Percentiles rank a stretch among this genome's conserved stretches.
phyloP scores from a whole-genome alignment of 2,888 invertebrate genomes.

The Eugnorisma glareosa region DNA sequence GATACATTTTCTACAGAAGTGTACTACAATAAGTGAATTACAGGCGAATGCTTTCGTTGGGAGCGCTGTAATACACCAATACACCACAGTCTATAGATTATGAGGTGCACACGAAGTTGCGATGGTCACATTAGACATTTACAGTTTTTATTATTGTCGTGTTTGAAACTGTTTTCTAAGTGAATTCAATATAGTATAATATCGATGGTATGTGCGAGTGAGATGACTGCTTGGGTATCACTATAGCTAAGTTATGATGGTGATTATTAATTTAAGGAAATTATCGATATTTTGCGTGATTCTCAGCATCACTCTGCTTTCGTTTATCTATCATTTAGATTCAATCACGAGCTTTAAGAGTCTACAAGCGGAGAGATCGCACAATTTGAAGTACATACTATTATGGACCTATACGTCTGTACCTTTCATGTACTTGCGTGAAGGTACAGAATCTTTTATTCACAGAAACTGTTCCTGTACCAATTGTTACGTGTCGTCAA shows the following conservation, averaged over 20 bases:
- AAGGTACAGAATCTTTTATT: slow-evolving; percentile 73
- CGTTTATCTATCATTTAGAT: slow-evolving; percentile 9
- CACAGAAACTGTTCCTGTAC: slow-evolving; percentile 73
- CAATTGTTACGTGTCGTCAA: slow-evolving; percentile 78
- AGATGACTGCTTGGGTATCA: not conserved
- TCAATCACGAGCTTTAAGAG: not conserved
- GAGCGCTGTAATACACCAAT: not conserved
- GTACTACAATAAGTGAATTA: not conserved
- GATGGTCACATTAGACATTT: not conserved
- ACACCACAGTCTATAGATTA: not conserved
- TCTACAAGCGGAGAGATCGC: no score
- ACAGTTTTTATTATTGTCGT: not conserved
- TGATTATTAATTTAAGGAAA: slow-evolving; percentile 1
- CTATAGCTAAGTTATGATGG: not conserved
- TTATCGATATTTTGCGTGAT: slow-evolving; percentile 1
- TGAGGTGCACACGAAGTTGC: not conserved
- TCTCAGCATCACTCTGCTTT: not conserved
- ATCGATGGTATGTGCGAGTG: not conserved
- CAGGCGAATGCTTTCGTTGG: not conserved
- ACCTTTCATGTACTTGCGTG: slow-evolving; percentile 70
- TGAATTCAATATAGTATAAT: not conserved
- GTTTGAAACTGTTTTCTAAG: not conserved
- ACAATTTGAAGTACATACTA: slow-evolving; percentile 74
- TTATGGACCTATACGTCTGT: slow-evolving; percentile 74
- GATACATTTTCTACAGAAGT: not conserved